Conservation (phyloP, 2,113 vertebrate genomes). For the Nibea albiflora region DNA sequence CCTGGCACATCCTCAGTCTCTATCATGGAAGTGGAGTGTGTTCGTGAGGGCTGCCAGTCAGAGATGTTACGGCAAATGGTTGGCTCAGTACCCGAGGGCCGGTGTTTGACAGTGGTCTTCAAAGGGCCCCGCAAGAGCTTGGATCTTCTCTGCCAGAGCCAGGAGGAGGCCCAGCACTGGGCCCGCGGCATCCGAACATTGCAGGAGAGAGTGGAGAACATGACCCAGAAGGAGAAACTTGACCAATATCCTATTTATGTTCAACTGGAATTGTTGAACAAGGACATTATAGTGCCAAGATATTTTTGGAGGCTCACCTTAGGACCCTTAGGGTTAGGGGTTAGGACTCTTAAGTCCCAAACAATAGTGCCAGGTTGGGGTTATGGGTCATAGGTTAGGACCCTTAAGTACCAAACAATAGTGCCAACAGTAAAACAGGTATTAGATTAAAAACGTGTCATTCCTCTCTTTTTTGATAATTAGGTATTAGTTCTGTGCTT, state of each 20-base stretch:
- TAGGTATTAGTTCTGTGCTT: background rate
- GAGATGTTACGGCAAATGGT: slow-evolving; percentile 86
- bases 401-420: background rate
- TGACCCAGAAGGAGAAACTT: slow-evolving; percentile 94
- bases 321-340: no score
- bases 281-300: no score
- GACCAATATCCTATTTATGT: slow-evolving; percentile 91
- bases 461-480: background rate
- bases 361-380: background rate
- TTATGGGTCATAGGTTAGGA: background rate
- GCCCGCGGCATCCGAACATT: slow-evolving; percentile 90
- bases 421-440: background rate
- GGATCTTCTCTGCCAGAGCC: slow-evolving; percentile 88
- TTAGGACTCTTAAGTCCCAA: background rate
- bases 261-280: background rate
- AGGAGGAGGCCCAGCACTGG: slow-evolving; percentile 90
- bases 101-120: slow-evolving; percentile 92
- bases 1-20: slow-evolving; percentile 83
- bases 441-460: background rate
- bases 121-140: slow-evolving; percentile 89
- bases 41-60: slow-evolving; percentile 91
- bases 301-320: no score
- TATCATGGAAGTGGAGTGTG: slow-evolving; percentile 88
- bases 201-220: slow-evolving; percentile 87
- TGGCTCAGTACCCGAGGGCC: slow-evolving; percentile 78